Evolutionary conservation across 2,888 invertebrate genomes (phyloP).

Genomic region (Podabrus alpinus): DNA sequence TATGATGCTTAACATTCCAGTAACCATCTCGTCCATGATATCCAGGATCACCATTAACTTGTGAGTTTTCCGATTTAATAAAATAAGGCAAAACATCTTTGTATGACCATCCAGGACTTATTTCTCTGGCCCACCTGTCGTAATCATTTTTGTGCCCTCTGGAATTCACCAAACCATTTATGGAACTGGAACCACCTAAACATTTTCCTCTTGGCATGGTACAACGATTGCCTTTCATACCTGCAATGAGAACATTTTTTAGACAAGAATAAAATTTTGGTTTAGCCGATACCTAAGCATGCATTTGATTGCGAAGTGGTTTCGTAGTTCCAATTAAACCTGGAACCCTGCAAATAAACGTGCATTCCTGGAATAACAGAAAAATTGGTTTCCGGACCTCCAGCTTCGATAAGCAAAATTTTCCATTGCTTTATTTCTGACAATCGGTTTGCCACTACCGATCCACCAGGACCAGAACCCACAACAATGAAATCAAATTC

Average conservation of each 20-base stretch:
- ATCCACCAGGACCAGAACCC: conserved; percentile 69
- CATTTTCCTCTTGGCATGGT: conserved; percentile 70
- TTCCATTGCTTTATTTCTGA: conserved; percentile 68
- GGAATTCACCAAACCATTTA: conserved; percentile 81
- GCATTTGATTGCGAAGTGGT: conserved; percentile 9
- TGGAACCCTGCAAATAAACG: neutral
- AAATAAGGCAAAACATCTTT: conserved; percentile 73
- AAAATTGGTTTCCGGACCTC: conserved; percentile 33
- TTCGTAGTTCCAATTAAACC: conserved; percentile 19
- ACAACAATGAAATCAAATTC: conserved; percentile 70
- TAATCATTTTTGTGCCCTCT: conserved; percentile 78
- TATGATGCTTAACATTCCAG: conserved; percentile 66
- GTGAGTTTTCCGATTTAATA: conserved; percentile 71
- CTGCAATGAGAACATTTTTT: neutral
- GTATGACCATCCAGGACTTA: conserved; percentile 79
- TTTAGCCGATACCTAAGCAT: conserved; percentile 13
- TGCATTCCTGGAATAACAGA: conserved; percentile 14
- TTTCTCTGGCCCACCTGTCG: conserved; percentile 73
- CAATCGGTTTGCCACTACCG: conserved; percentile 67
- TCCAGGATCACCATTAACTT: conserved; percentile 62
- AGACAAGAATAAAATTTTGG: too few relatives aligned
- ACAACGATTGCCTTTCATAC: conserved; percentile 26
- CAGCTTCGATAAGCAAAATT: conserved; percentile 70
- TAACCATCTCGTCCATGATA: conserved; percentile 70
- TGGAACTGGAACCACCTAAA: conserved; percentile 76